Evolutionary conservation across 2,888 invertebrate genomes (phyloP).

Genomic region (Rotaria socialis): DNA sequence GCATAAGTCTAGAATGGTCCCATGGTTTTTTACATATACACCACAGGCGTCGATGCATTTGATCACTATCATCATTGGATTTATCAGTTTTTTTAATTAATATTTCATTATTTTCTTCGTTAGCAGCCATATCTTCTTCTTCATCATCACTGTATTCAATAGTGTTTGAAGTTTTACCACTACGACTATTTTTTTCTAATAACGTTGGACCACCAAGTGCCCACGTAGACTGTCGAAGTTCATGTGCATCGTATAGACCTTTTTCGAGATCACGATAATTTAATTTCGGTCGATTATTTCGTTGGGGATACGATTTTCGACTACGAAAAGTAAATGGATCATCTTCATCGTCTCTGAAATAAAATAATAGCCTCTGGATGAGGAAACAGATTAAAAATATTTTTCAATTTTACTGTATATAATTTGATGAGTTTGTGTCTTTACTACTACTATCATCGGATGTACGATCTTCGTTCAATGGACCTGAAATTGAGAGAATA

Average conservation of each 20-base stretch:
- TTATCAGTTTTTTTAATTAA: background rate
- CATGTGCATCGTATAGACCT: background rate
- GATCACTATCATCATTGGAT: conserved; percentile 3
- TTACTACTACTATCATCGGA: background rate
- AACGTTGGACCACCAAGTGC: background rate
- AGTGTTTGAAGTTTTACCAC: background rate
- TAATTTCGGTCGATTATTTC: conserved; percentile 7
- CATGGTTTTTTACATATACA: conserved; percentile 35
- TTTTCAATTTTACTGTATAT: background rate
- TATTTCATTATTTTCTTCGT: background rate
- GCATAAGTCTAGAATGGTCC: background rate
- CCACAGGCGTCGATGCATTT: conserved; percentile 16
- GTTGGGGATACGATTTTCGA: conserved; percentile 7
- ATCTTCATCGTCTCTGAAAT: conserved; percentile 19
- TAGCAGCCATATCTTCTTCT: background rate
- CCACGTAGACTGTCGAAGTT: conserved; percentile 6
- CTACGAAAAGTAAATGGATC: background rate
- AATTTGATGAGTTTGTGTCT: background rate
- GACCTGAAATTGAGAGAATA: background rate
- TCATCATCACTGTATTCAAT: background rate
- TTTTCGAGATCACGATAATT: conserved; percentile 32
- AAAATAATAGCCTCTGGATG: background rate
- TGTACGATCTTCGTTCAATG: background rate
- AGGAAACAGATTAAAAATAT: background rate
- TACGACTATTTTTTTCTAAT: background rate